Percentiles rank a stretch among this genome's conserved stretches.
These are phyloP conservation scores for Muscicapa adusta DNA, from an alignment of 2,113 vertebrate genomes.

Conservation along the genomic window DNA sequence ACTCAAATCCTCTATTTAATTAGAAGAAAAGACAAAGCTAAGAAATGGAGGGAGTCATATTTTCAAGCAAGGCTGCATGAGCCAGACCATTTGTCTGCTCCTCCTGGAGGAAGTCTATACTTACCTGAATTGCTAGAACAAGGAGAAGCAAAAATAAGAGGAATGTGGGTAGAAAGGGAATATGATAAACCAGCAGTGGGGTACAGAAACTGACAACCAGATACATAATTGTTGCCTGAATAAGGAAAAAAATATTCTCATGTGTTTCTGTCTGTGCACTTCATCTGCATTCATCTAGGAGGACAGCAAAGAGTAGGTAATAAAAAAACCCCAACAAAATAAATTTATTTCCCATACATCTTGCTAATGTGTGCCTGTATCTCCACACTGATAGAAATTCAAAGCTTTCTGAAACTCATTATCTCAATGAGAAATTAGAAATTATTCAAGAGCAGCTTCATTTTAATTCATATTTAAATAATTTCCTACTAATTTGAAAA, in stretches of 20 bases:
- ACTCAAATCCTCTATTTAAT: background rate
- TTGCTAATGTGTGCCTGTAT: background rate
- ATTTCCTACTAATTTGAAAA: background rate
- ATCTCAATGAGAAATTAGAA: background rate
- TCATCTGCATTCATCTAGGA: background rate
- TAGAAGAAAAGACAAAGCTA: background rate
- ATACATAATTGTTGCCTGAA: background rate
- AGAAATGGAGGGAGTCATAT: background rate
- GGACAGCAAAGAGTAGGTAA: background rate
- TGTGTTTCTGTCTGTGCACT: background rate
- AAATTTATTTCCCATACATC: background rate
- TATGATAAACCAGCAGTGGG: background rate
- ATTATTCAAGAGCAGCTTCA: background rate
- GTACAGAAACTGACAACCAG: background rate
- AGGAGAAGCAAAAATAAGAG: background rate
- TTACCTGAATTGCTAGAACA: background rate
- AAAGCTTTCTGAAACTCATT: background rate
- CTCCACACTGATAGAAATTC: background rate
- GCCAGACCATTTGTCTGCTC: background rate
- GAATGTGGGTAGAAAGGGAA: background rate
- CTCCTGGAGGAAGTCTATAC: background rate
- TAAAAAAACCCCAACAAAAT: background rate
- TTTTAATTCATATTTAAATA: background rate
- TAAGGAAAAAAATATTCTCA: background rate
- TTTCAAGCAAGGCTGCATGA: background rate